Evolutionary conservation across 2,888 invertebrate genomes (phyloP), one percentile per base, ranked within the genome.

Genomic region (Periphyllus acericola): DNA sequence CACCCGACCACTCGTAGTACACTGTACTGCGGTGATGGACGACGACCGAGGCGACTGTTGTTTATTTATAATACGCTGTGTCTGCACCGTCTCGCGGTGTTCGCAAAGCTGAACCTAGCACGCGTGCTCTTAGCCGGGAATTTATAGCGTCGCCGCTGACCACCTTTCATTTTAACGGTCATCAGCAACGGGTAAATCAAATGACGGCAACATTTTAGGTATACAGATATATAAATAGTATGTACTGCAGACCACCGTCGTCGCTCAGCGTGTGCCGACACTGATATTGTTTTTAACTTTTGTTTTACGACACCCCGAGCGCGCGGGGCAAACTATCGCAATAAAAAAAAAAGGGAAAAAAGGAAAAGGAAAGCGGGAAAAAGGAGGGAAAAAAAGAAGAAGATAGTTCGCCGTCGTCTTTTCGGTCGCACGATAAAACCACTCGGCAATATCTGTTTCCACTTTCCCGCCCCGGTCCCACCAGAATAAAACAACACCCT

Each of bases 231-330:
- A 60, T 25, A 6, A 60, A 60, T 60, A 21, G 19, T 25, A 11
- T 29, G 40, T 36, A 75, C 14, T 46, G 14, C 19, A 75, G 36
- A 4, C 21, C 36, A 9, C 75, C 40, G 36, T 75, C 60, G 60
- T 60, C 60, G 21, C 34, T 75, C 25, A 40, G 14, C 76, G n/a
- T 79, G 32, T 6, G 19, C n/a, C 19, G n/a, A 60, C 60, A 25
- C 21, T 60, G 83, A 83, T 72, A 74, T 83, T n/a, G 75, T 83
- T 83, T 83, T 60, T 75, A 60, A 83, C 75, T 83, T 83, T 83
- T 83, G 40, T 83, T 83, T 75, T 60, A 83, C 74, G 40, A 83
- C 60, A 66, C 17, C 17, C 52, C 68, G 40, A 68, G 40, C 55
- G 14, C 46, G 6, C 32, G 34, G 0, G 75, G 40, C 36, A 52